Evolutionary conservation across 2,113 vertebrate genomes (phyloP).

Genomic region (Dasyurus viverrinus): DNA sequence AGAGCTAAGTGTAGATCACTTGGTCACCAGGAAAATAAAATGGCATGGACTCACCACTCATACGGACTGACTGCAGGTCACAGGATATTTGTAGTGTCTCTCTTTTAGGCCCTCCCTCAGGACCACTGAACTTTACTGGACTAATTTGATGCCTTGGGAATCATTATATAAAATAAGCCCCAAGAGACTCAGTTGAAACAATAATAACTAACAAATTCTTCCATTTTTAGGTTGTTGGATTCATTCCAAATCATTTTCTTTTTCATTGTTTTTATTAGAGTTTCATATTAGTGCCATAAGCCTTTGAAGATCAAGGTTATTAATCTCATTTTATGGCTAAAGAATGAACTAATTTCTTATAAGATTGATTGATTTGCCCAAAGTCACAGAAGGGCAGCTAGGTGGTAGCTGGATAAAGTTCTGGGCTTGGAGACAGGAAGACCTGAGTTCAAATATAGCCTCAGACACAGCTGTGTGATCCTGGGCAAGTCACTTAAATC

Average conservation of each 20-base stretch:
- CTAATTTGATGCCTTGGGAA: neutral
- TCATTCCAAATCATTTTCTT: neutral
- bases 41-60: neutral
- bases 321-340: neutral
- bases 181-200: neutral
- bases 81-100: neutral
- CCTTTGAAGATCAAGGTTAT: neutral
- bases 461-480: neutral
- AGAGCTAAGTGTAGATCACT: neutral
- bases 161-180: neutral
- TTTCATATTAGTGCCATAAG: neutral
- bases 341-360: neutral
- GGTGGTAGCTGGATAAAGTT: too few species aligned
- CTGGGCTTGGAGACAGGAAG: neutral
- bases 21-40: neutral
- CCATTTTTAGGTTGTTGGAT: neutral
- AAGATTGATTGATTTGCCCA: neutral
- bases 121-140: neutral
- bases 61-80: neutral
- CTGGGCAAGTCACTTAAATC: neutral
- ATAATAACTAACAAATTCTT: neutral
- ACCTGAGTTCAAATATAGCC: neutral
- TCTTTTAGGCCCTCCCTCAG: neutral
- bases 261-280: neutral
- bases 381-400: neutral